A percentile compares a stretch with the other conserved stretches of the same genome.
phyloP scores from a whole-genome alignment of 2,888 invertebrate species.

The Cataglyphis livida region DNA sequence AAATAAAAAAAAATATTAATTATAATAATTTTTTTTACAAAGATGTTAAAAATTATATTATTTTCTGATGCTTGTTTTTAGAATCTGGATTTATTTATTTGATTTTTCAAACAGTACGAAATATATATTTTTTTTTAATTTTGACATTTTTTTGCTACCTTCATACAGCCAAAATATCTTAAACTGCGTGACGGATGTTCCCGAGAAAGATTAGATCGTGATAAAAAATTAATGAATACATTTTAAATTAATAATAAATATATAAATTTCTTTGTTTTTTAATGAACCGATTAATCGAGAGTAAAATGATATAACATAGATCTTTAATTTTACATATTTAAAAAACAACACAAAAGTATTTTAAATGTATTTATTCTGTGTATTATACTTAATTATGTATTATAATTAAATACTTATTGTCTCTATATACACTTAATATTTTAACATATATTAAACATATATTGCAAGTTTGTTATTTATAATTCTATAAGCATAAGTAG shows the following conservation, averaged over 20 bases:
- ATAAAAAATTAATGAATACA: constrained; percentile 20
- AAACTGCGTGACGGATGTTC: neutral
- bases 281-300: neutral
- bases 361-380: neutral
- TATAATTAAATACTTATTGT: neutral
- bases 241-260: constrained; percentile 13
- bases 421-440: neutral
- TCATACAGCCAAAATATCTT: neutral
- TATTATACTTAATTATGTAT: no score
- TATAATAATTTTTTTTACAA: no score
- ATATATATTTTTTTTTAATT: no score
- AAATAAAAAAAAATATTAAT: no score
- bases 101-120: no score
- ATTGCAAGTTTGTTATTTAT: neutral
- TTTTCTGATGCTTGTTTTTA: no score
- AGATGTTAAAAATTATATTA: no score
- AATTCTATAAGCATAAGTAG: neutral
- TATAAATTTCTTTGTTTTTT: neutral
- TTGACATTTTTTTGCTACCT: no score
- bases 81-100: no score
- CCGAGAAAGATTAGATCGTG: neutral
- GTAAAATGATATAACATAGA: neutral
- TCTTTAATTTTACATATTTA: neutral
- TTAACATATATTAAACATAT: neutral
- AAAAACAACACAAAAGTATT: neutral